Evolutionary conservation across 2,113 vertebrate species (phyloP).

Genomic region (Sturnus vulgaris): DNA sequence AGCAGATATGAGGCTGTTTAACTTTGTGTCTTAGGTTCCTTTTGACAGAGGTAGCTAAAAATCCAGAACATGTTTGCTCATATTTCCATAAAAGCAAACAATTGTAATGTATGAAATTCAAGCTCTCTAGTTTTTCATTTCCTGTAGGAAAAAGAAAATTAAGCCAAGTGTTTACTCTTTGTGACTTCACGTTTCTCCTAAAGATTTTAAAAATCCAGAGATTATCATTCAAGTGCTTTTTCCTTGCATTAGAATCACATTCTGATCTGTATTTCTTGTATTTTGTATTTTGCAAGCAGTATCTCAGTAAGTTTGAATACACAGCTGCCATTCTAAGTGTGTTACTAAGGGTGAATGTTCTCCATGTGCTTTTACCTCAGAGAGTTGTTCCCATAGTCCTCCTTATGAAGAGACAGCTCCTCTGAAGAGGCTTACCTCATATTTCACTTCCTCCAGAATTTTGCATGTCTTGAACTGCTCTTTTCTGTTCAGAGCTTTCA

Average conservation of each 20-base stretch:
- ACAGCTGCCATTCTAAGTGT: not conserved
- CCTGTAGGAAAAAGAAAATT: not conserved
- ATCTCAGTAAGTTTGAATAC: not conserved
- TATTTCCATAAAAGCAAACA: not conserved
- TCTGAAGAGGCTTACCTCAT: not conserved
- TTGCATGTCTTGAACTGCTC: not conserved
- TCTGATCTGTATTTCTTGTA: not conserved
- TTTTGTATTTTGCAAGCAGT: not conserved
- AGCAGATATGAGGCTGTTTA: not conserved
- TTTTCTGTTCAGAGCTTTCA: not conserved
- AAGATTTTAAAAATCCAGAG: not conserved
- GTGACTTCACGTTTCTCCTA: not conserved
- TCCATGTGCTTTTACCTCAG: not conserved
- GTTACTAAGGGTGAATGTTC: not conserved
- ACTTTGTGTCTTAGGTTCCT: not conserved
- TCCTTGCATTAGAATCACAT: not conserved
- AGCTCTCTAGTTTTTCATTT: not conserved
- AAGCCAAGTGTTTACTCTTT: not conserved
- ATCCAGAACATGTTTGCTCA: not conserved
- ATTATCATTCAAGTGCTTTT: not conserved
- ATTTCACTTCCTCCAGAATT: not conserved
- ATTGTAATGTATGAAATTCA: not conserved
- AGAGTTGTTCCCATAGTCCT: not conserved
- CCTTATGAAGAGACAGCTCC: not conserved
- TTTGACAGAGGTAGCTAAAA: not conserved